Base-by-base conservation (phyloP, 1,140 invertebrate genomes). In the Palaemon carinicauda region DNA sequence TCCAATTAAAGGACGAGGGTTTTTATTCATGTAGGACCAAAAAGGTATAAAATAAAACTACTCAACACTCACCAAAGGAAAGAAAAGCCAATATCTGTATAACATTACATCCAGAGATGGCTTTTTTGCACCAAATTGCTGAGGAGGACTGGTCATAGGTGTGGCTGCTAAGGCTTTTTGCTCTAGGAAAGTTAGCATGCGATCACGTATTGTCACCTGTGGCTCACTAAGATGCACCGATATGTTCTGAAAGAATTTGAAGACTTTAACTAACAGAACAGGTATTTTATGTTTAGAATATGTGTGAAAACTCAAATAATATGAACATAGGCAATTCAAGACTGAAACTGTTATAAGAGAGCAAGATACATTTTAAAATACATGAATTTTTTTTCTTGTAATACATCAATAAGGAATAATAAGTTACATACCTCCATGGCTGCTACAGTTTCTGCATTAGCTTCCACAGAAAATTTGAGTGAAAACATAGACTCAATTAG, bases 21-120 rank as follows among this genome's bases (percentile, higher is more conserved):
- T n/a, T n/a, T n/a, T n/a, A n/a, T n/a, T n/a, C n/a, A n/a, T n/a
- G n/a, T n/a, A n/a, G n/a, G n/a, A n/a, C n/a, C n/a, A n/a, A n/a
- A n/a, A n/a, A n/a, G 52, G 15, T n/a, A 27, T 24, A 17, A 65
- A 29, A 51, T 54, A 31, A 50, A 60, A 21, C 29, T 3, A 50
- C 41, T 21, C 14, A n/a, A 27, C 15, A 80, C 82, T 88, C 15
- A 88, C 87, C 81, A 84, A 78, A 21, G 87, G 87, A n/a, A 88
- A 33, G 53, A 88, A 88, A 3, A 88, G 71, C 87, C 87, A 88
- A 79, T 85, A 88, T 60, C 56, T 88, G n/a, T 85, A 31, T 12
- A 88, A 41, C 7, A 83, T 33, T 19, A 33, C 77, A 17, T 79
- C 33, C 1, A 80, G 50, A 21, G 84, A 80, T 19, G 56, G 29